These are phyloP conservation scores for Tringa solitaria DNA, from an alignment of 2,113 vertebrate species.

Conservation along the genomic window DNA sequence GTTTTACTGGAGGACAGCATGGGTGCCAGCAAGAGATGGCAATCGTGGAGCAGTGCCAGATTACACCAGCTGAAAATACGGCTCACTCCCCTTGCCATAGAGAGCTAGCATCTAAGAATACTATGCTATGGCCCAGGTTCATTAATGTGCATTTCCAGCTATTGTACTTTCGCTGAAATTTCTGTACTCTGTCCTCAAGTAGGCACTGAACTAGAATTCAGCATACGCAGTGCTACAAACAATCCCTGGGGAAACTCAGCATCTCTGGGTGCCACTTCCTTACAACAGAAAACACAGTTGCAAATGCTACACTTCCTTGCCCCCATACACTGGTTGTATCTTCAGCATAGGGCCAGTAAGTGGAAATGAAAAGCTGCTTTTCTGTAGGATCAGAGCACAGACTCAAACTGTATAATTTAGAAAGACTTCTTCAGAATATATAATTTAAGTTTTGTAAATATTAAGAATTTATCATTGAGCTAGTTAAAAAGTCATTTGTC, in stretches of 20 bases:
- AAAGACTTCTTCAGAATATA: neutral
- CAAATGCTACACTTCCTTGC: neutral
- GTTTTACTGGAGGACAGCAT: neutral
- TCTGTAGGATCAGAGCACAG: neutral
- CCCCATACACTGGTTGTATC: neutral
- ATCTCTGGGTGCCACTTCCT: neutral
- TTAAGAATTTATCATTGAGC: neutral
- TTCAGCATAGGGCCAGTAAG: neutral
- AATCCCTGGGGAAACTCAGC: accelerated
- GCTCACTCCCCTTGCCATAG: neutral
- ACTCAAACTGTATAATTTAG: neutral
- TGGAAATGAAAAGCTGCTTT: neutral
- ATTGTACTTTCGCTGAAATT: neutral
- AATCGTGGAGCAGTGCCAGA: neutral
- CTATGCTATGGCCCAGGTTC: neutral
- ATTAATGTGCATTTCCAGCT: neutral
- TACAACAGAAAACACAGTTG: neutral
- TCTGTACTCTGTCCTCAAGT: neutral
- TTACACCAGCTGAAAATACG: neutral
- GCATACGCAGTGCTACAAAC: neutral
- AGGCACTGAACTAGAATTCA: neutral
- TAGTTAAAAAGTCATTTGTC: neutral
- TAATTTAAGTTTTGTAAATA: neutral
- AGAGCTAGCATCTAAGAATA: neutral
- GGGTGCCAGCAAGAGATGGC: neutral